Evolutionary conservation across 2,888 invertebrate genomes (phyloP).

Genomic region (Cheilosia pagana): DNA sequence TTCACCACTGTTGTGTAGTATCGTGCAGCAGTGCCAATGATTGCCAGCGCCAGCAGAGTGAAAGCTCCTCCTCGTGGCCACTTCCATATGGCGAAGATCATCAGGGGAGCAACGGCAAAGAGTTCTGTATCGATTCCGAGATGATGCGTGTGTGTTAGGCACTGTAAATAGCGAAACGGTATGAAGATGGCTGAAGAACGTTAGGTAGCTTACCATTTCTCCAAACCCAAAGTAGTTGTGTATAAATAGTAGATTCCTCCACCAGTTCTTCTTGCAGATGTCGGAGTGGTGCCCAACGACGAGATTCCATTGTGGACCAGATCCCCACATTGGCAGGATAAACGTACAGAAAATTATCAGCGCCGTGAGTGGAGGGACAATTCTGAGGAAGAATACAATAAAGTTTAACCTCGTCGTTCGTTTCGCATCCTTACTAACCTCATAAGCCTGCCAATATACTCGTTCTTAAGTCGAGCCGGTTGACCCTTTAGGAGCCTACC

Average conservation of each 20-base stretch:
- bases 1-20: conserved; percentile 86
- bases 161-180: conserved; percentile 82
- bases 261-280: conserved; percentile 88
- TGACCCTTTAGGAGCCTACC: conserved; percentile 85
- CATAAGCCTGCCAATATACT: conserved; percentile 87
- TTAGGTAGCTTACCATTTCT: conserved; percentile 85
- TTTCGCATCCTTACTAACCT: conserved; percentile 81
- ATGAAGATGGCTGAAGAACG: neutral
- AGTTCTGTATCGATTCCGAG: conserved; percentile 89
- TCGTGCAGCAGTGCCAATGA: conserved; percentile 86
- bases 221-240: conserved; percentile 90
- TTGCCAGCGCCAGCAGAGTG: conserved; percentile 84
- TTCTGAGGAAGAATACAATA: conserved; percentile 80
- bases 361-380: conserved; percentile 87
- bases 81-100: conserved; percentile 86
- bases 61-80: conserved; percentile 85
- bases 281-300: conserved; percentile 88
- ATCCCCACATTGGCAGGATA: conserved; percentile 86
- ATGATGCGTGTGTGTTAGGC: conserved; percentile 89
- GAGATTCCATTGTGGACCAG: conserved; percentile 89
- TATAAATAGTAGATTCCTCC: conserved; percentile 88
- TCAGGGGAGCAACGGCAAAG: conserved; percentile 86
- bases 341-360: conserved; percentile 88
- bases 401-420: neutral
- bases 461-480: conserved; percentile 85